Base-by-base conservation (phyloP, 2,797 vertebrate species). In the Chloroceryle inda region DNA sequence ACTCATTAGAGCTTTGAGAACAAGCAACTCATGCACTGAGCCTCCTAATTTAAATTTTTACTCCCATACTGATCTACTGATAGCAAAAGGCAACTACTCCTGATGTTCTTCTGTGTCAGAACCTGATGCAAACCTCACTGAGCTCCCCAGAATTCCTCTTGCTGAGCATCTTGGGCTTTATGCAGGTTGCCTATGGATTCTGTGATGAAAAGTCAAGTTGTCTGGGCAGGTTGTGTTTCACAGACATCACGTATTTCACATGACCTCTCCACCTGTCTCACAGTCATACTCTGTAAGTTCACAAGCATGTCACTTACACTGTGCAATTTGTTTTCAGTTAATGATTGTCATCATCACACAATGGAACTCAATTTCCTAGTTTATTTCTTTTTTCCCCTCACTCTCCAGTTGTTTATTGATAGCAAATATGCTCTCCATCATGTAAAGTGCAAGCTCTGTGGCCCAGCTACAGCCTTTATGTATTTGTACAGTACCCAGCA, bases 321-420 rank as follows among this genome's bases (percentile, higher is more conserved):
- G 74, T 68, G 77, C 62, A 94, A 97, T 93, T 88, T 79, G 55
- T 78, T 97, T 95, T 95, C 75, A 85, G 69, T 59, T 83, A 92
- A 88, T 76, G 80, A 53, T 82, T 6, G 26, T 76, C 75, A 91
- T 33, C n/a, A 83, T 77, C 82, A 47, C 45, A 42, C 22, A 62
- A 82, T 9, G 6, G 23, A 68, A 55, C 18, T 79, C 63, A 16
- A 59, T 50, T 83, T 85, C 56, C 35, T 66, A 44, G 2, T 85
- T 74, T 63, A 66, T 73, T 61, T 81, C 21, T 62, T 79, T 78
- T 71, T 59, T 53, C 19, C 42, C 63, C 45, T 78, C 33, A 3
- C 26, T 16, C 49, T 85, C 42, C 72, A 77, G 42, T 24, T 52
- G n/a, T 77, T 89, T 89, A 42, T 79, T 88, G 76, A 15, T 49